Percentiles rank a stretch among this genome's conserved stretches.
Conservation (phyloP, 2,797 vertebrate species). For the Pterois miles region DNA sequence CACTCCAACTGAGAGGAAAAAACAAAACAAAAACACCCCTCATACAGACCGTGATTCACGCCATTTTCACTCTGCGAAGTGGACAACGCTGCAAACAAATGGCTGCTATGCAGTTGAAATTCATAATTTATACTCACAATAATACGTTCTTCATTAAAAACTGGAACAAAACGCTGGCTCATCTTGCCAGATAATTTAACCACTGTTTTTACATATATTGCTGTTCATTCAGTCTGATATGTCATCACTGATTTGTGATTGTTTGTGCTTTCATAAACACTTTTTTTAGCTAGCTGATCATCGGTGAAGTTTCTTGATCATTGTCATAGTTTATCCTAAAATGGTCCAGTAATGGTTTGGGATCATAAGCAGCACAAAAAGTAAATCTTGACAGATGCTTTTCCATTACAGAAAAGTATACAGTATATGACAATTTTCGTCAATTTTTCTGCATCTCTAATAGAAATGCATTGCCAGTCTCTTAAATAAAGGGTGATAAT, state of each 20-base stretch:
- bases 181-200: not conserved
- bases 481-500: not conserved
- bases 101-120: not conserved
- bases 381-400: not conserved
- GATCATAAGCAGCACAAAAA: not conserved
- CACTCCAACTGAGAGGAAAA: constrained; percentile 62
- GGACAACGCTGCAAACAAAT: constrained; percentile 16
- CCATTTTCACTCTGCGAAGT: constrained; percentile 42
- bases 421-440: not conserved
- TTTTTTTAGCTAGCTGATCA: not conserved
- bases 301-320: not conserved
- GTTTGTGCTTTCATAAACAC: not conserved
- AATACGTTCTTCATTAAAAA: constrained; percentile 1
- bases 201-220: not conserved
- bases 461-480: not conserved
- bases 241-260: not conserved
- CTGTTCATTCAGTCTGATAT: not conserved
- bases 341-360: not conserved
- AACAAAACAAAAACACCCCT: constrained; percentile 5
- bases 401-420: not conserved
- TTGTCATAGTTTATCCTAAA: not conserved
- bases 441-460: not conserved
- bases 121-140: not conserved
- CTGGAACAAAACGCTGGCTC: constrained; percentile 4
- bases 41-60: constrained; percentile 25